Evolutionary conservation across 2,797 vertebrate species (phyloP).

Genomic region (Falco cherrug): DNA sequence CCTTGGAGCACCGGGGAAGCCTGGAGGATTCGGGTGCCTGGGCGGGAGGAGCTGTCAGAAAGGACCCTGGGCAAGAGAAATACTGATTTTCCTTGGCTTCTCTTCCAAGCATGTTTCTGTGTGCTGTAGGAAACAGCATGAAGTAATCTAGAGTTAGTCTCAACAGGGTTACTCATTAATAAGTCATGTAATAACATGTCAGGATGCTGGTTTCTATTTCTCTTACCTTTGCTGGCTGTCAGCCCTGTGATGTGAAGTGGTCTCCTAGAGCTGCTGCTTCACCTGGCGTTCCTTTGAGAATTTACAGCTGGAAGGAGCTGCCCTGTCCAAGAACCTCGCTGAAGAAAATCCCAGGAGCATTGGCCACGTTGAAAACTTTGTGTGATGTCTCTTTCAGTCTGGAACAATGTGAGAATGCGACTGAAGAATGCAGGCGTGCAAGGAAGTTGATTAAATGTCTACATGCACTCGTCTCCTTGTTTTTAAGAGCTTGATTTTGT

Average conservation of each 20-base stretch:
- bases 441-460: neutral
- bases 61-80: neutral
- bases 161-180: accelerated
- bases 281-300: neutral
- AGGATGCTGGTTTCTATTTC: neutral
- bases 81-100: neutral
- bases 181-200: neutral
- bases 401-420: accelerated
- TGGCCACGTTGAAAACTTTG: accelerated
- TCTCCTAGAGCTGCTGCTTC: neutral
- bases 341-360: neutral
- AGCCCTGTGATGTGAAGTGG: neutral
- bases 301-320: neutral
- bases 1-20: accelerated
- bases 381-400: neutral
- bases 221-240: neutral
- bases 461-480: accelerated
- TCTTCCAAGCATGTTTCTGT: neutral
- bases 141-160: neutral
- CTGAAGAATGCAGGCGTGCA: neutral
- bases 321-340: accelerated
- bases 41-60: neutral
- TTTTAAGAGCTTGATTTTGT: neutral
- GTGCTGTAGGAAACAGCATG: neutral
- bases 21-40: accelerated